phyloP scores from a whole-genome alignment of 2,888 invertebrate genomes.

The Lepeophtheirus nordmannii region DNA sequence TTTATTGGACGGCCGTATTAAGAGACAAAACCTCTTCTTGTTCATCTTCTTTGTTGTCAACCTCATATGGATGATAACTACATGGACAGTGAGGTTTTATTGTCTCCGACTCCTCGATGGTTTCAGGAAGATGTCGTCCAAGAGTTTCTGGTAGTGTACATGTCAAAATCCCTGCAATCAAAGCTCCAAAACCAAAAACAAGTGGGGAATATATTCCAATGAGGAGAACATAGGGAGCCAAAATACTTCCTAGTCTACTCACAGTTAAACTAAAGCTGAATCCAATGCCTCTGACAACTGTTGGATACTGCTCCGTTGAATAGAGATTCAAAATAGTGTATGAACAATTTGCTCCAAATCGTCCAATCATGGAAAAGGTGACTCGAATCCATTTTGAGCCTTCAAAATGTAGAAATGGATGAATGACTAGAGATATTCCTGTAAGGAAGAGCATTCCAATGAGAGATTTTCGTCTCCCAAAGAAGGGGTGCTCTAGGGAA shows the following conservation, averaged over 20 bases:
- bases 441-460: slow-evolving; percentile 11
- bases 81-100: background rate
- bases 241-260: slow-evolving; percentile 21
- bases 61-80: too few relatives aligned
- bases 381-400: background rate
- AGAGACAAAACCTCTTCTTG: too few relatives aligned
- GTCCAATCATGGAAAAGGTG: slow-evolving; percentile 7
- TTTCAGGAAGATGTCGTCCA: slow-evolving; percentile 18
- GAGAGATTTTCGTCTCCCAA: slow-evolving; percentile 20
- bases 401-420: slow-evolving; percentile 8
- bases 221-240: slow-evolving; percentile 21
- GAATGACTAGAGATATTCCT: slow-evolving; percentile 8
- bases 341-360: slow-evolving; percentile 24
- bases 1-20: too few relatives aligned
- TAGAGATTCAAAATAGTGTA: slow-evolving; percentile 24
- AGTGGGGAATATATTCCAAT: slow-evolving; percentile 10
- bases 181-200: slow-evolving; percentile 19
- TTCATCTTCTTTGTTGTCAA: too few relatives aligned
- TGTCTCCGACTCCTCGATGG: slow-evolving; percentile 6
- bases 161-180: slow-evolving; percentile 12
- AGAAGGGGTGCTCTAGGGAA: slow-evolving; percentile 17
- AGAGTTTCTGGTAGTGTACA: slow-evolving; percentile 20
- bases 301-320: slow-evolving; percentile 23
- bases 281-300: slow-evolving; percentile 23
- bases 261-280: slow-evolving; percentile 14